Conservation (phyloP, 1,140 invertebrate species). For the Telenomus remus region DNA sequence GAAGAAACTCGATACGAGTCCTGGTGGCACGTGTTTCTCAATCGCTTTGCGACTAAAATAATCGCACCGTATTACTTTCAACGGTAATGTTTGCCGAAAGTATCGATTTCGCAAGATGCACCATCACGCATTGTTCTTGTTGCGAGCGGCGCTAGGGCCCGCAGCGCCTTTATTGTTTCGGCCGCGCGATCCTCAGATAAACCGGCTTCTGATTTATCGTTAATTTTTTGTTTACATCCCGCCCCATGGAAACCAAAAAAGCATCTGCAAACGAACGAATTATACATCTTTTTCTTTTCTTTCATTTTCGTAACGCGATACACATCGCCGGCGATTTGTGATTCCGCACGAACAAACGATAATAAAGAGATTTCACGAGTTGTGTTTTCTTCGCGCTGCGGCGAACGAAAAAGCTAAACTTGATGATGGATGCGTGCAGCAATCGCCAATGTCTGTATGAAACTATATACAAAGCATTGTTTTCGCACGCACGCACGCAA, state of each 20-base stretch:
- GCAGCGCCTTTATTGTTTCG: conserved; percentile 27
- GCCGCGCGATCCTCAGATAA: conserved; percentile 25
- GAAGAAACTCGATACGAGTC: conserved; percentile 42
- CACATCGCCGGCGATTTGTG: conserved; percentile 11
- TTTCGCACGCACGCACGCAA: no score
- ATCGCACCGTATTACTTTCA: conserved; percentile 45
- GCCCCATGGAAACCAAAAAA: conserved; percentile 11
- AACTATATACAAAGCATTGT: no score
- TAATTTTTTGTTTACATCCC: conserved; percentile 55
- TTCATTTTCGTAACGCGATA: conserved; percentile 46
- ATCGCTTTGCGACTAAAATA: conserved; percentile 33
- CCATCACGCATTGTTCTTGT: conserved; percentile 32
- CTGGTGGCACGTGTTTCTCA: conserved; percentile 39
- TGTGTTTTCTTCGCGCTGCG: neutral
- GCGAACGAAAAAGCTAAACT: neutral
- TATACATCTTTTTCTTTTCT: no score
- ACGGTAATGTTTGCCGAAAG: conserved; percentile 45
- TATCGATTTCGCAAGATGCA: conserved; percentile 56
- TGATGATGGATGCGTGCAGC: neutral
- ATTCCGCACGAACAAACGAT: conserved; percentile 28
- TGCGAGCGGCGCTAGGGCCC: neutral
- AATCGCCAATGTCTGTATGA: no score
- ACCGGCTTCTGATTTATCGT: conserved; percentile 41
- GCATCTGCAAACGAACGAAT: conserved; percentile 58
- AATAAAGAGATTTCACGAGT: conserved; percentile 32